Conservation (phyloP, 2,888 invertebrate species). For the Tinea semifulvella region DNA sequence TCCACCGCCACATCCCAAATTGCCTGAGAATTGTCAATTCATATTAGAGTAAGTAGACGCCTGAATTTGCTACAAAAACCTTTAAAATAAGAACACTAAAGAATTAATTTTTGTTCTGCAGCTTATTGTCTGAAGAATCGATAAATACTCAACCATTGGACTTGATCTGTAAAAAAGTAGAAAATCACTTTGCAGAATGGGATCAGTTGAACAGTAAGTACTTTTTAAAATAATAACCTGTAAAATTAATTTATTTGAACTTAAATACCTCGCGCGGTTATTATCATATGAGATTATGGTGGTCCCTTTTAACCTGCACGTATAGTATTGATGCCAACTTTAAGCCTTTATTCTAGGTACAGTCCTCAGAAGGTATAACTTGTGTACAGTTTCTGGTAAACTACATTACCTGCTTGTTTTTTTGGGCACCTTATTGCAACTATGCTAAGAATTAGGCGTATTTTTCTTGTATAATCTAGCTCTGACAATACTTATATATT, state of each 20-base stretch:
- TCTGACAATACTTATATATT: too few species aligned
- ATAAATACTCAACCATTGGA: constrained; percentile 81
- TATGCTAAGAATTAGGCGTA: not conserved
- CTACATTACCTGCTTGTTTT: too few species aligned
- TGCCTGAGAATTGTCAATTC: constrained; percentile 55
- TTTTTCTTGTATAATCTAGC: not conserved
- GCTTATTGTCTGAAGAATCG: constrained; percentile 77
- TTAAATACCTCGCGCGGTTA: too few species aligned
- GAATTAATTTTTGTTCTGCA: constrained; percentile 37
- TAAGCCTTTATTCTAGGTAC: too few species aligned
- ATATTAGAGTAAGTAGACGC: constrained; percentile 51
- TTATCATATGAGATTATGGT: too few species aligned
- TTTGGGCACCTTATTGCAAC: too few species aligned
- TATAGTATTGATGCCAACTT: too few species aligned
- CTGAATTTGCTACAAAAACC: not conserved
- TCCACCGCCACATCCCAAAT: not conserved
- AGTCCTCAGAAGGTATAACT: too few species aligned
- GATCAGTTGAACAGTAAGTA: constrained; percentile 80
- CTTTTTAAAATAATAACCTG: constrained; percentile 1
- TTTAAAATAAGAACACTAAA: constrained; percentile 22
- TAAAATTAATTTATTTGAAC: too few species aligned
- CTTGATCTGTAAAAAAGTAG: constrained; percentile 76
- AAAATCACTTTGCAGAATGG: constrained; percentile 79
- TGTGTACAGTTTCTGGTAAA: too few species aligned
- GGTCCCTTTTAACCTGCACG: too few species aligned